phyloP scores from a whole-genome alignment of 2,113 vertebrate species.

The Dipodomys merriami region DNA sequence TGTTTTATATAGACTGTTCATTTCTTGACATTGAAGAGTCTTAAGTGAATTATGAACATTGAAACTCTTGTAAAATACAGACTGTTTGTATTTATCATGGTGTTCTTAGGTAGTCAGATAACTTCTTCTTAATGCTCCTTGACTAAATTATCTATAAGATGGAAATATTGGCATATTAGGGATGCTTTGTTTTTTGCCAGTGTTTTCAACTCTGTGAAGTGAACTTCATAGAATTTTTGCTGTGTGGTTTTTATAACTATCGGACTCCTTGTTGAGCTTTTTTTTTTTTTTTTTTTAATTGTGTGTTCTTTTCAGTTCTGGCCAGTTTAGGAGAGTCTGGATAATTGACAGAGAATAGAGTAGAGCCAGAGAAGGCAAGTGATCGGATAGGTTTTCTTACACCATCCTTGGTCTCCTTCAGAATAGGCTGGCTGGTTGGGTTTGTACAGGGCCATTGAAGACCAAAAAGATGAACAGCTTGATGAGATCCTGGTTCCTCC shows the following conservation, averaged over 20 bases:
- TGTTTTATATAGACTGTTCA: neutral
- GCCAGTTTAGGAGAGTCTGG: neutral
- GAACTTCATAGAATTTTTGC: conserved; percentile 12
- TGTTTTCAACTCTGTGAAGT: neutral
- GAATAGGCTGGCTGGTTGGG: neutral
- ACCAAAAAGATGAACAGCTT: neutral
- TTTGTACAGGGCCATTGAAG: neutral
- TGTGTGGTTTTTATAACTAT: conserved; percentile 20
- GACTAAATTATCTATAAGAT: neutral
- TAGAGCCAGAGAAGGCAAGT: neutral
- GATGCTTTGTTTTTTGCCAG: neutral
- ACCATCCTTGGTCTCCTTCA: neutral
- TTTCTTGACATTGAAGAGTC: neutral
- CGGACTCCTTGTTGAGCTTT: neutral
- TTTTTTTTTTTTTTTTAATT: neutral
- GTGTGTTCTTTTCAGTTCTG: neutral
- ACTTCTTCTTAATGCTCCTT: neutral
- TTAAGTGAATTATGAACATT: neutral
- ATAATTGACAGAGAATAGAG: neutral
- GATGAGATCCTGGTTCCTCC: neutral
- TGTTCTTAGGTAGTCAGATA: neutral
- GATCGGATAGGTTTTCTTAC: neutral
- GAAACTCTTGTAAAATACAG: neutral
- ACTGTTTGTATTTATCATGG: neutral
- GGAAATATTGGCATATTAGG: neutral